phyloP scores from a whole-genome alignment of 1,140 invertebrate genomes.

The Drosophila jambulina region DNA sequence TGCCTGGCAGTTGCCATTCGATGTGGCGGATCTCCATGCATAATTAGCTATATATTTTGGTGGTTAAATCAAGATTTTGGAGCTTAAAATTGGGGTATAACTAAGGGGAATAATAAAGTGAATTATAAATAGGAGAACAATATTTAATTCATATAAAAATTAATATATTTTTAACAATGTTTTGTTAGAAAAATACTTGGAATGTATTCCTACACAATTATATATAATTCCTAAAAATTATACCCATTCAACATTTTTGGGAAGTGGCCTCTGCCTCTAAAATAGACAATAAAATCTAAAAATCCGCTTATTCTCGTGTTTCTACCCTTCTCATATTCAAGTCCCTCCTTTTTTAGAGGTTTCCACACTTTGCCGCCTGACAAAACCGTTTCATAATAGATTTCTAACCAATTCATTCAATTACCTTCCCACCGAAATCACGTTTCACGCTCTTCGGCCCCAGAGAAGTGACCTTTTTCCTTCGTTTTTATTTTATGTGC shows the following conservation, averaged over 20 bases:
- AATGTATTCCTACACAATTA: no score
- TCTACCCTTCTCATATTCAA: conserved; percentile 8
- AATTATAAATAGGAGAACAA: no score
- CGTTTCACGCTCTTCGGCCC: conserved; percentile 34
- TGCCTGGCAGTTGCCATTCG: conserved; percentile 16
- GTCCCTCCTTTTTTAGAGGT: conserved; percentile 8
- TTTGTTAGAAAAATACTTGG: no score
- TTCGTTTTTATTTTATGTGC: not conserved
- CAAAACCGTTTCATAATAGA: conserved; percentile 35
- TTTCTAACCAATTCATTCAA: conserved; percentile 45
- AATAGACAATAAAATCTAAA: conserved; percentile 3
- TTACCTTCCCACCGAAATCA: conserved; percentile 39
- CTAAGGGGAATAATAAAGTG: no score
- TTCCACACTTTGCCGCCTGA: conserved; percentile 26
- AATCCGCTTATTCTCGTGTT: conserved; percentile 6
- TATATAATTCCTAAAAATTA: not conserved
- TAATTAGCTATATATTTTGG: conserved; percentile 33
- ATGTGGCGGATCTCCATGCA: conserved; percentile 12
- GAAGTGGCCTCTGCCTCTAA: not conserved
- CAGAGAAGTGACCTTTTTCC: conserved; percentile 25
- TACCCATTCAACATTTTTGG: no score
- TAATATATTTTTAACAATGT: no score
- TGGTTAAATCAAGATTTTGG: not conserved
- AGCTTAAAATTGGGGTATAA: not conserved
- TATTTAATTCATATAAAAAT: no score